phyloP scores from a whole-genome alignment of 2,113 vertebrate genomes.

The Malurus cyaneus region DNA sequence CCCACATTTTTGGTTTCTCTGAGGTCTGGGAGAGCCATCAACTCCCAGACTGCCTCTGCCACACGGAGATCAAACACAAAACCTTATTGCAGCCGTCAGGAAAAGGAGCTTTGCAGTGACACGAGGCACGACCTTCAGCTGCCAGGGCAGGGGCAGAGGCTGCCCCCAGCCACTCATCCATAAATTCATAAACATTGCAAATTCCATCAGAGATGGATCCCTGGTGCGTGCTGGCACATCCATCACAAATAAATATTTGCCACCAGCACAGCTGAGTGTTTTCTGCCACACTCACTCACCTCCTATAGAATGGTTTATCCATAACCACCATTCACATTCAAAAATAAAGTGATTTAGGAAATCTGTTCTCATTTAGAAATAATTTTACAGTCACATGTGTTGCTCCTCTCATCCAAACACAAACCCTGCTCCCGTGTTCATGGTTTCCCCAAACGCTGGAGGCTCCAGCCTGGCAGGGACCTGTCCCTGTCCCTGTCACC shows the following conservation, averaged over 20 bases:
- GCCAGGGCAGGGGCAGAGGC: neutral
- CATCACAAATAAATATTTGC: conserved; percentile 21
- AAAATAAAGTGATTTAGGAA: conserved; percentile 15
- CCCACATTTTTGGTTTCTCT: neutral
- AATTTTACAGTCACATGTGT: neutral
- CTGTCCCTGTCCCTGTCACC: neutral
- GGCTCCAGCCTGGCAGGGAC: neutral
- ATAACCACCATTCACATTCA: neutral
- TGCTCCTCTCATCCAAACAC: neutral
- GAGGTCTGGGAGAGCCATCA: neutral
- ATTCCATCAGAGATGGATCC: neutral
- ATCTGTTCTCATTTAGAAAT: neutral
- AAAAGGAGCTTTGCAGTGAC: neutral
- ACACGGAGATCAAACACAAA: neutral
- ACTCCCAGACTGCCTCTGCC: neutral
- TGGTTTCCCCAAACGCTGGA: neutral
- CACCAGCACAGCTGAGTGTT: neutral
- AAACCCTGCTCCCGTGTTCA: neutral
- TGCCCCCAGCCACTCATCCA: neutral
- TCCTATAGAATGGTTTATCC: neutral
- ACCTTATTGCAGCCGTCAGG: neutral
- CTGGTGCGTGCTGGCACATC: neutral
- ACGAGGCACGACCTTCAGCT: neutral
- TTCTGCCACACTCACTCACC: neutral
- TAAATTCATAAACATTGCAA: conserved; percentile 10